Conservation (phyloP, 2,113 vertebrate genomes). For the Nibea coibor region DNA sequence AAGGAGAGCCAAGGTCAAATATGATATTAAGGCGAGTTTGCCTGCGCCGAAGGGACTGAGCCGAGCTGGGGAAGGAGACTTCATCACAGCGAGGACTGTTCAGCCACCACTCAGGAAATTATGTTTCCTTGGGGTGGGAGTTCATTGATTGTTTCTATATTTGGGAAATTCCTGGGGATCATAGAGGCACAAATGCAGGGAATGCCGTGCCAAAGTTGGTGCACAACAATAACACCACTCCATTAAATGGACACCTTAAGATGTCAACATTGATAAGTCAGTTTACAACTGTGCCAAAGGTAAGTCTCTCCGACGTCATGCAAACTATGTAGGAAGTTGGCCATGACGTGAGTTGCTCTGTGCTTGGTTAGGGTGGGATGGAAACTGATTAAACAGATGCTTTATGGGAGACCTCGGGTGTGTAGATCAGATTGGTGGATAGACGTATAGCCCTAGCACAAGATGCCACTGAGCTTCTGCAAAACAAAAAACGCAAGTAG, state of each 20-base stretch:
- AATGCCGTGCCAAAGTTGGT: conserved; percentile 38
- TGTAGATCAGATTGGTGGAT: background rate
- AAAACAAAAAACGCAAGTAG: too few species aligned
- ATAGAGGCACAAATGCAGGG: conserved; percentile 13
- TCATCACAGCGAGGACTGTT: conserved; percentile 29
- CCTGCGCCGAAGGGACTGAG: conserved; percentile 8
- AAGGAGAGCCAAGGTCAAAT: conserved; percentile 70
- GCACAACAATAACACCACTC: conserved; percentile 25
- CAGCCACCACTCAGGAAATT: conserved; percentile 71
- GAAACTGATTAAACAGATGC: conserved; percentile 24
- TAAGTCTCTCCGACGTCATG: background rate
- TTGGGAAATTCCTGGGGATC: conserved; percentile 67
- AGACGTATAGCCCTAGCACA: background rate
- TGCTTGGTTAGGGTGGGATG: background rate
- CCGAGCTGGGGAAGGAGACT: conserved; percentile 13
- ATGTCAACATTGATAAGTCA: conserved; percentile 32
- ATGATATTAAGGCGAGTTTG: conserved; percentile 48
- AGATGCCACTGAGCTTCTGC: background rate
- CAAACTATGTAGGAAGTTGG: background rate
- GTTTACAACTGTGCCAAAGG: conserved; percentile 45
- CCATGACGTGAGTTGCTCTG: background rate
- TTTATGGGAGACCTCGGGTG: background rate
- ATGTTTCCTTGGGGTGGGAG: conserved; percentile 60
- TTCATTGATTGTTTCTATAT: conserved; percentile 78
- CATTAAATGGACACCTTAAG: conserved; percentile 1